These are phyloP conservation scores for Drosophila meridiana DNA, from an alignment of 2,888 invertebrate species.

Conservation along the genomic window DNA sequence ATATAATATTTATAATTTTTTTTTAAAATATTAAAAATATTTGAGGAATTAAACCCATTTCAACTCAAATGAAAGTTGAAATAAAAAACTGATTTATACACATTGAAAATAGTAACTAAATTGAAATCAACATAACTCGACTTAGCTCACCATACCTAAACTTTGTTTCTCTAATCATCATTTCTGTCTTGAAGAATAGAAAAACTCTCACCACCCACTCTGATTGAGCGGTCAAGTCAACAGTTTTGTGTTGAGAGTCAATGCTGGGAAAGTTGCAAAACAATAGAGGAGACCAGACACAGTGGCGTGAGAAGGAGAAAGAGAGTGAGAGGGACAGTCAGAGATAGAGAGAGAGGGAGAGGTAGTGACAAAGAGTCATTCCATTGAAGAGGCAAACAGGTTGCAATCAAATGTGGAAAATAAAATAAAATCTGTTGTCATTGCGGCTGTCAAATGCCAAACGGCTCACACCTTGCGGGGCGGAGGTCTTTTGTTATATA, in stretches of 20 bases:
- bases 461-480: constrained; percentile 64
- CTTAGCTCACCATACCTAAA: not conserved
- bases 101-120: not conserved
- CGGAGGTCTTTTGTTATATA: constrained; percentile 5
- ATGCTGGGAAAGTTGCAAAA: constrained; percentile 10
- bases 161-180: not conserved
- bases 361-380: constrained; percentile 1
- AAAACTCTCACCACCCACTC: constrained; percentile 11
- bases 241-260: constrained; percentile 3
- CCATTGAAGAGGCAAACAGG: constrained; percentile 48
- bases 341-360: not conserved
- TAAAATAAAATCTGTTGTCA: constrained; percentile 51
- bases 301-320: not conserved
- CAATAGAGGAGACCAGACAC: constrained; percentile 8
- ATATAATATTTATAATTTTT: no score
- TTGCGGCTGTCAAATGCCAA: constrained; percentile 64
- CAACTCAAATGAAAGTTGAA: not conserved
- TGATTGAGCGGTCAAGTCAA: constrained; percentile 9
- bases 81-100: not conserved
- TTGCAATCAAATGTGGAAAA: constrained; percentile 32
- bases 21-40: no score
- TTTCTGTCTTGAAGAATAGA: not conserved
- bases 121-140: not conserved
- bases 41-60: no score
- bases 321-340: not conserved